Evolutionary conservation across 2,888 invertebrate genomes (phyloP), one percentile per base, ranked within the genome.

Genomic region (Seira sanloemensis): DNA sequence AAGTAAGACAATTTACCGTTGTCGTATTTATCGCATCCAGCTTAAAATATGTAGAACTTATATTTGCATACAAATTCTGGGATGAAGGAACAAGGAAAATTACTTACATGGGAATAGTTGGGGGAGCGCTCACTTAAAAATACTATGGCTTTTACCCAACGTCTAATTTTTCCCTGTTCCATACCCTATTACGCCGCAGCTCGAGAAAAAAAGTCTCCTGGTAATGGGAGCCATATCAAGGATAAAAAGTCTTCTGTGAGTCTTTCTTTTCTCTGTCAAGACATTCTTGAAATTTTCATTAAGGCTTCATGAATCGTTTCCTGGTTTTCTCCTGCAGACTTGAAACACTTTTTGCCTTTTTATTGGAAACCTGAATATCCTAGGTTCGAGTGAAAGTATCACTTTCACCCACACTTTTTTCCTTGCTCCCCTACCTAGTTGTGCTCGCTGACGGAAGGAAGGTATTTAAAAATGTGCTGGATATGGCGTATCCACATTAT

Each of bases 251-350:
- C 24, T 68, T 76, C 25, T 58, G n/a, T 58, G 58, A 58, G 16
- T 78, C 54, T 69, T 19, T 79, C 75, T 71, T 54, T 46, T 77
- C 73, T 25, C 73, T 86, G 85, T 85, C 83, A 80, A 85, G 85
- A 79, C 82, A 83, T 81, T 84, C 84, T 86, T 86, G 85, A 85
- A 86, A 86, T 86, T 86, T 86, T 86, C 86, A 86, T 86, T 86
- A 86, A 86, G 83, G 79, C 77, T 85, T 50, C 83, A 80, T 83
- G 85, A 85, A 85, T 85, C 80, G 73, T 82, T 85, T 82, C 80
- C 78, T 75, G 69, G 80, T 58, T 80, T 46, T 69, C 46, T 68
- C 69, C 37, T 26, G 54, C 16, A 54, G 16, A 54, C 77, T 77
- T 58, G 9, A 37, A 37, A 37, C 37, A 37, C 2, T n/a, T 37